Evolutionary conservation across 2,113 vertebrate species (phyloP).

Genomic region (Edolisoma coerulescens): DNA sequence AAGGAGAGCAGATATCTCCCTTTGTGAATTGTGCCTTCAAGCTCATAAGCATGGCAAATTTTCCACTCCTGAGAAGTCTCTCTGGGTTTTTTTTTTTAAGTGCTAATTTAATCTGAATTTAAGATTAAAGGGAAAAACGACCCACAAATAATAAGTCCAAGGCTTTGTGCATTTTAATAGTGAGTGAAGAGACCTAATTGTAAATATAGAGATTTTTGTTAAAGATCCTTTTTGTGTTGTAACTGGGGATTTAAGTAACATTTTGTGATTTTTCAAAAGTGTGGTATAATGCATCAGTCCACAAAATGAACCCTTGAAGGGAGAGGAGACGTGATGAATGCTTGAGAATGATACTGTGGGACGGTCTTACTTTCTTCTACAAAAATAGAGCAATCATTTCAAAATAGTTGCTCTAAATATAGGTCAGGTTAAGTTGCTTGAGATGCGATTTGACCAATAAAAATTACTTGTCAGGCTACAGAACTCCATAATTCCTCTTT

Average conservation of each 20-base stretch:
- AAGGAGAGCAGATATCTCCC: neutral
- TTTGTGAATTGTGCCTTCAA: neutral
- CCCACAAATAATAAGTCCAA: neutral
- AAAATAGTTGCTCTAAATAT: neutral
- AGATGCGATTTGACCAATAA: neutral
- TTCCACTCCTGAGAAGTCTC: neutral
- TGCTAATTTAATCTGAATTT: conserved; percentile 23
- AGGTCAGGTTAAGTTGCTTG: neutral
- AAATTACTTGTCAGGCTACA: neutral
- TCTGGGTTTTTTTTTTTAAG: neutral
- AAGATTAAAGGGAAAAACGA: neutral
- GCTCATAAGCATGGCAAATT: neutral
- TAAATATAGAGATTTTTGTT: neutral
- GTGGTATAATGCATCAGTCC: neutral
- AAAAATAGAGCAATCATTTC: neutral
- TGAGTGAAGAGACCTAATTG: neutral
- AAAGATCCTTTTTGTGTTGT: neutral
- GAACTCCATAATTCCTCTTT: neutral
- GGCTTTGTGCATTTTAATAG: neutral
- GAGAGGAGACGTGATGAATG: neutral
- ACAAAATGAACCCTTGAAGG: neutral
- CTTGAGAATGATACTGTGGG: neutral
- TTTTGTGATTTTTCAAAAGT: neutral
- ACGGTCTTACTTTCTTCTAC: neutral
- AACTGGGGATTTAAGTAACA: neutral